phyloP scores from a whole-genome alignment of 2,797 vertebrate species.

The Enoplosus armatus region DNA sequence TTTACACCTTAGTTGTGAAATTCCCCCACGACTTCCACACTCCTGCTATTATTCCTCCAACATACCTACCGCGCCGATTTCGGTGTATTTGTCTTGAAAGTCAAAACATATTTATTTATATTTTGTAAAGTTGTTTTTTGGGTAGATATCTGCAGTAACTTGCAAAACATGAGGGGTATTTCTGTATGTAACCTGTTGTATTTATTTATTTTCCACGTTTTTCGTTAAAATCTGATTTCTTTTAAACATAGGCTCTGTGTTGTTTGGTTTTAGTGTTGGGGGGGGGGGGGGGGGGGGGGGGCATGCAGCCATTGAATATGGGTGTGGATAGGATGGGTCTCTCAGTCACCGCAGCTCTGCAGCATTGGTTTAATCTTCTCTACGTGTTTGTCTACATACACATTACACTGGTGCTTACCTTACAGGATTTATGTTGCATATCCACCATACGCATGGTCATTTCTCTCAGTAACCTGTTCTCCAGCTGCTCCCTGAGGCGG shows the following conservation, averaged over 20 bases:
- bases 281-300: no score
- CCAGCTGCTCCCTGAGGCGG: neutral
- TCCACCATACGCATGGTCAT: neutral
- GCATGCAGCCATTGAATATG: neutral
- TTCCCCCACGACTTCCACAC: conserved; percentile 33
- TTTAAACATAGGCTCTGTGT: neutral
- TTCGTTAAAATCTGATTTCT: neutral
- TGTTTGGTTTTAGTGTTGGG: no score
- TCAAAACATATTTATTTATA: no score
- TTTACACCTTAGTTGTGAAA: conserved; percentile 52
- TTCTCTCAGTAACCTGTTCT: neutral
- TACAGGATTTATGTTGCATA: neutral
- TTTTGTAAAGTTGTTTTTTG: neutral
- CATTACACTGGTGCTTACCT: neutral
- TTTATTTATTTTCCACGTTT: neutral
- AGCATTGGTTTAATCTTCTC: neutral
- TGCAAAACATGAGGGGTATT: neutral
- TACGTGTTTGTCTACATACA: neutral
- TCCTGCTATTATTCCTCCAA: neutral
- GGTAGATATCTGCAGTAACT: neutral
- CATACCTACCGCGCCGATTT: neutral
- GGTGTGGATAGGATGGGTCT: neutral
- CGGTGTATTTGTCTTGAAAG: neutral
- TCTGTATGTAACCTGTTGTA: neutral
- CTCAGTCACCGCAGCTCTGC: neutral